Evolutionary conservation across 2,888 invertebrate genomes (phyloP).

Genomic region (Sarcophaga rosellei): DNA sequence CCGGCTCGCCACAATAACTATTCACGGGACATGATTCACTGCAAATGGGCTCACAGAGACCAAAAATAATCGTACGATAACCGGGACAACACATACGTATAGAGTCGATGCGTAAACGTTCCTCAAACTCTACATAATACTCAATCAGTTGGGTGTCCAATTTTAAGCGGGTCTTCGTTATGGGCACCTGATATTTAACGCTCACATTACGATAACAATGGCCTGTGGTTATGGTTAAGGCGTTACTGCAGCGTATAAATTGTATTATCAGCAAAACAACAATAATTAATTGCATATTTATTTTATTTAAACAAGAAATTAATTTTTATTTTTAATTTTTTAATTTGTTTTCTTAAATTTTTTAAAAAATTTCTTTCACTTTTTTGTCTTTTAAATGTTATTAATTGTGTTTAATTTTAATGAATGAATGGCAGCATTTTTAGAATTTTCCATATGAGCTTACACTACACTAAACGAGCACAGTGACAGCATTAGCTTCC

Average conservation of each 20-base stretch:
- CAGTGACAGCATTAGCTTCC: not conserved
- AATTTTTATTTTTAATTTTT: not conserved
- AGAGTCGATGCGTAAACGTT: constrained; percentile 75
- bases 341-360: not conserved
- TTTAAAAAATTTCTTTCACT: not conserved
- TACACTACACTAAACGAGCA: not conserved
- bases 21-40: constrained; percentile 75
- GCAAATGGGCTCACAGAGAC: constrained; percentile 79
- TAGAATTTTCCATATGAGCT: constrained; percentile 53
- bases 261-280: constrained; percentile 31
- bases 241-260: constrained; percentile 22
- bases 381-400: constrained; percentile 30
- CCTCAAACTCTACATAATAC: constrained; percentile 74
- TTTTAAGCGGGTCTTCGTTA: constrained; percentile 70
- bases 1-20: constrained; percentile 76
- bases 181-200: constrained; percentile 77
- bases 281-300: constrained; percentile 43
- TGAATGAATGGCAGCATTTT: constrained; percentile 59
- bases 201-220: constrained; percentile 77
- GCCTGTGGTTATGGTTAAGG: constrained; percentile 74
- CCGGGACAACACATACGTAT: constrained; percentile 75
- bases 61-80: constrained; percentile 75
- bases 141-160: constrained; percentile 61
- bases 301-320: not conserved
- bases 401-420: constrained; percentile 49